Evolutionary conservation across 2,797 vertebrate species (phyloP), one percentile per base, ranked within the genome.

Genomic region (Poecilia velifera): DNA sequence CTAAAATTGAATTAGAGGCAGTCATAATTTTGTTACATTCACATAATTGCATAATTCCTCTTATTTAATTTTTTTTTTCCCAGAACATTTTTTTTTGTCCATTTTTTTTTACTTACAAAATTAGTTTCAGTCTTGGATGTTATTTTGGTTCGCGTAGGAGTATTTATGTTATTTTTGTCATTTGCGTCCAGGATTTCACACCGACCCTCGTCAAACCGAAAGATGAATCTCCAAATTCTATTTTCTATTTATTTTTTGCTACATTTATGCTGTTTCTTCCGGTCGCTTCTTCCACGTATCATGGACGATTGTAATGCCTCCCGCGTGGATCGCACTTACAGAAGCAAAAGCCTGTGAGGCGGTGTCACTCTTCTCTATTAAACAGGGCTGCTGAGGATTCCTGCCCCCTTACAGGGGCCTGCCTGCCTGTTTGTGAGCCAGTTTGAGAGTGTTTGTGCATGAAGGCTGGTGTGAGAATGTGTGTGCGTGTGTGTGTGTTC

Each of bases 381-480:
- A 96, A 95, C 93, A 95, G 92, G 85, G 80, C 91, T 86, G 83
- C 81, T 80, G 92, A 93, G 91, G 91, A 93, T 94, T 93, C 91
- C 92, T 92, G 94, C 95, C 95, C 94, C 91, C 92, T 93, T 88
- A 92, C 82, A 94, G 95, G 91, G 95, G 95, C 95, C 95, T 92
- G 90, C 90, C 93, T 92, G 95, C 86, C 92, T 95, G 94, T 96
- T 96, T 96, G 95, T 94, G 93, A 94, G 93, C 89, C 87, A 90
- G 91, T 92, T 88, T 76, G 45, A 83, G 86, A 87, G 90, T 93
- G 93, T 94, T 91, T 94, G 92, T 93, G 93, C 80, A 84, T 91
- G 88, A 82, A 92, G 87, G 91, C 82, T 76, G 59, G 84, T 85
- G 84, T 80, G 86, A 83, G 76, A 82, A 84, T 83, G 81, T 79